Evolutionary conservation across 2,888 invertebrate genomes (phyloP).

Genomic region (Conchocele bisecta): DNA sequence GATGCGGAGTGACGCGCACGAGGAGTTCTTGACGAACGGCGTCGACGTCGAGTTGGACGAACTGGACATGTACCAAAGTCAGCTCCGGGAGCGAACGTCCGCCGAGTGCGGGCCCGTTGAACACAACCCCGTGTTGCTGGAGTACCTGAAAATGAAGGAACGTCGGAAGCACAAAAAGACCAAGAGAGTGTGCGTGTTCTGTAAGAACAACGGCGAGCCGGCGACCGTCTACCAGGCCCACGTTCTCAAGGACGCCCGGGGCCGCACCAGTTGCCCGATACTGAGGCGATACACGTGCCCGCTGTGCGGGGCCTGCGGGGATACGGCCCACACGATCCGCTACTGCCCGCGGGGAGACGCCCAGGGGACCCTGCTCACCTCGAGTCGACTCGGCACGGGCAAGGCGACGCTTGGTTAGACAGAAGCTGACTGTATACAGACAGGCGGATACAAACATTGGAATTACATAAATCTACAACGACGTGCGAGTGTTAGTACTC

Average conservation of each 20-base stretch:
- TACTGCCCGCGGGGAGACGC: constrained; percentile 85
- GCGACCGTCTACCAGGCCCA: constrained; percentile 87
- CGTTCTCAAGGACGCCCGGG: constrained; percentile 85
- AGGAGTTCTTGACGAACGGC: constrained; percentile 63
- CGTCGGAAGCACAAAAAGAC: constrained; percentile 43
- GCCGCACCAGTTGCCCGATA: constrained; percentile 88
- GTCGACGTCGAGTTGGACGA: constrained; percentile 63
- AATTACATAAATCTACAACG: too few relatives aligned
- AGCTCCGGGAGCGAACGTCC: constrained; percentile 55
- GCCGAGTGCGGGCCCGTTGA: constrained; percentile 15
- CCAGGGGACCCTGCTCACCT: constrained; percentile 15
- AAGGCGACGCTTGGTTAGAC: too few relatives aligned
- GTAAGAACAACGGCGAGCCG: constrained; percentile 90
- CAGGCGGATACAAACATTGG: too few relatives aligned
- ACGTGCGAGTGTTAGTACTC: too few relatives aligned
- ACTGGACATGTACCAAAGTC: constrained; percentile 58
- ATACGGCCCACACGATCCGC: constrained; percentile 89
- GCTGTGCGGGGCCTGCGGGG: constrained; percentile 88
- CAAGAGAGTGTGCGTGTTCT: constrained; percentile 83
- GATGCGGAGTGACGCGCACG: constrained; percentile 21
- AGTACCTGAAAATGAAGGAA: constrained; percentile 58
- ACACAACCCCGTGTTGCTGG: constrained; percentile 48
- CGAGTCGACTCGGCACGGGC: constrained; percentile 28
- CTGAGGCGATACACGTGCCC: constrained; percentile 88
- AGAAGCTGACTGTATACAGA: too few relatives aligned